Conservation (phyloP, 37 sponge, comb jelly and placozoan species). For the Aphrocallistes beatrix region DNA sequence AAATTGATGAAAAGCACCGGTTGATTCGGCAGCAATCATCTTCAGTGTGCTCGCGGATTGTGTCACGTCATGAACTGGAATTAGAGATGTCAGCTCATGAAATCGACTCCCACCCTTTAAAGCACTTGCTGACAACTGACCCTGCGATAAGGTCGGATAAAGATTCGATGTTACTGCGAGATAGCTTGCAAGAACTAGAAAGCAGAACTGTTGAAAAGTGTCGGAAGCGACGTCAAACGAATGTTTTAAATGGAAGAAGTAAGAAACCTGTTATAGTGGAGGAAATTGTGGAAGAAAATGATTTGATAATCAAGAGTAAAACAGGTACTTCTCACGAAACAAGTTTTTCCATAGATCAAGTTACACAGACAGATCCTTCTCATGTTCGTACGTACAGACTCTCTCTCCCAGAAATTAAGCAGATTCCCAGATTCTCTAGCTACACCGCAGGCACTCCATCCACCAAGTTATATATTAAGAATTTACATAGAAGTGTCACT, state of each 20-base stretch:
- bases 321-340: not conserved
- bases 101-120: not conserved
- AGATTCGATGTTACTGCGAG: not conserved
- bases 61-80: not conserved
- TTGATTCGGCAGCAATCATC: not conserved
- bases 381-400: slow-evolving; percentile 24
- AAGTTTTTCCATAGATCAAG: not conserved
- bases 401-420: slow-evolving; percentile 33
- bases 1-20: not conserved
- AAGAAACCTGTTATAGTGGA: not conserved
- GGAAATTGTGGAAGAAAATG: not conserved
- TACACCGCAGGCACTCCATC: slow-evolving; percentile 43
- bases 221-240: not conserved
- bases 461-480: slow-evolving; percentile 46
- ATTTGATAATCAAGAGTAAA: not conserved
- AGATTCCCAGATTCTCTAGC: slow-evolving; percentile 45
- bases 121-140: not conserved
- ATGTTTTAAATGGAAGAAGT: not conserved
- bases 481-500: slow-evolving; percentile 38
- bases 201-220: not conserved
- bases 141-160: not conserved
- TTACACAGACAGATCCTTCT: not conserved
- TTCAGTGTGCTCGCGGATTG: not conserved
- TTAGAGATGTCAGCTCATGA: not conserved
- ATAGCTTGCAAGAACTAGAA: not conserved